phyloP scores from a whole-genome alignment of 2,797 vertebrate genomes.

The Hippoglossus hippoglossus region DNA sequence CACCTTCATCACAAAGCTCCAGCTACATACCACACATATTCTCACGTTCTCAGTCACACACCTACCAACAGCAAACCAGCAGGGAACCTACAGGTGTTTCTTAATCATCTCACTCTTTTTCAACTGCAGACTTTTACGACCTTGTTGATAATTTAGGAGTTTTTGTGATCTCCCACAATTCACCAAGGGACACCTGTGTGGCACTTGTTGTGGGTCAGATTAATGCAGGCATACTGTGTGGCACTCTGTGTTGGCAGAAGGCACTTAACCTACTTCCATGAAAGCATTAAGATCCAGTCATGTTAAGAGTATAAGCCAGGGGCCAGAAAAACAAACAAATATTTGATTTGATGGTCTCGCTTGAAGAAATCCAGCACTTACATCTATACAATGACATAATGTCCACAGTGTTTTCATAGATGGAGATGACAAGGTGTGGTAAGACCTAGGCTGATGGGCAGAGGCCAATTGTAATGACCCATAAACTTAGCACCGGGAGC shows the following conservation, averaged over 20 bases:
- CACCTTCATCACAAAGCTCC: slow-evolving; percentile 52
- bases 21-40: slow-evolving; percentile 18
- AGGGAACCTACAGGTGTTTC: slow-evolving; percentile 27
- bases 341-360: slow-evolving; percentile 47
- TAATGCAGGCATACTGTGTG: slow-evolving; percentile 44
- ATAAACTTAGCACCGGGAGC: slow-evolving; percentile 46
- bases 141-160: slow-evolving; percentile 5
- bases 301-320: slow-evolving; percentile 28
- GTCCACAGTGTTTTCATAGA: slow-evolving; percentile 39
- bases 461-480: slow-evolving; percentile 55
- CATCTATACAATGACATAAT: slow-evolving; percentile 40
- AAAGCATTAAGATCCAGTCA: slow-evolving; percentile 34
- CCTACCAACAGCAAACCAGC: slow-evolving; percentile 24
- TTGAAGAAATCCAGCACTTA: slow-evolving; percentile 45
- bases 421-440: slow-evolving; percentile 41
- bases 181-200: slow-evolving; percentile 35
- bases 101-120: slow-evolving; percentile 23
- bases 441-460: slow-evolving; percentile 56
- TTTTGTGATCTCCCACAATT: slow-evolving; percentile 44
- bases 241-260: slow-evolving; percentile 37
- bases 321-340: slow-evolving; percentile 25
- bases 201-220: slow-evolving; percentile 35
- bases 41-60: slow-evolving; percentile 16
- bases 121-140: slow-evolving; percentile 25
- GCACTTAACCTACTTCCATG: slow-evolving; percentile 58